Evolutionary conservation across 2,113 vertebrate species (phyloP), one percentile per base, ranked within the genome.

Genomic region (Lipophrys pholis): DNA sequence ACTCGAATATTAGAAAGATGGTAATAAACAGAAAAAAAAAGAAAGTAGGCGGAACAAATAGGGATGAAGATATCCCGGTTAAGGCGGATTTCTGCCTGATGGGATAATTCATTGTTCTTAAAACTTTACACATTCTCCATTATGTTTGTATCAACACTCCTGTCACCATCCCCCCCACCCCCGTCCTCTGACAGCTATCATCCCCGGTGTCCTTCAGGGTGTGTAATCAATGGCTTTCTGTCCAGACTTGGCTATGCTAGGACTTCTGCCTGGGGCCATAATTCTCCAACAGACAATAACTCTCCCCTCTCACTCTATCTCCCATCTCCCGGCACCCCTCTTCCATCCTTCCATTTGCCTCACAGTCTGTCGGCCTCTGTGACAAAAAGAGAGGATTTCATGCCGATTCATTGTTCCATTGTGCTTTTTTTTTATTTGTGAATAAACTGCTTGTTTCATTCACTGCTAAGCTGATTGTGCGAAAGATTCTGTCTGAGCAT

Each of bases 281-380:
- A 90, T 84, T 90, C 86, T 88, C 76, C 73, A 83, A 90, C 70
- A 86, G 83, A 90, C 84, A 87, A 89, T 90, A 90, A 92, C 76
- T 90, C 87, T 85, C 77, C 46, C 17, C 59, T 82, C 78, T 70
- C 38, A 40, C 73, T 81, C 68, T 53, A 84, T 90, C 80, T 78
- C 78, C 86, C 78, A 81, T 80, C 75, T 87, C 75, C 61, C 66
- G 69, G 43, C 12, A 17, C 54, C 68, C 53, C 46, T 71, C 69
- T 16, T 77, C 59, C 62, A 61, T 71, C 64, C 63, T 56, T 74
- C 60, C 52, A 67, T 86, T 71, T 57, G 48, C 56, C 52, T 78
- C 70, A 57, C 62, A 51, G 72, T 60, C 55, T 63, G 61, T 41
- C 53, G 45, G 66, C 50, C 60, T 74, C 61, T 35, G 51, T 68